phyloP scores from a whole-genome alignment of 2,797 vertebrate genomes.

The Crenuchus spilurus region DNA sequence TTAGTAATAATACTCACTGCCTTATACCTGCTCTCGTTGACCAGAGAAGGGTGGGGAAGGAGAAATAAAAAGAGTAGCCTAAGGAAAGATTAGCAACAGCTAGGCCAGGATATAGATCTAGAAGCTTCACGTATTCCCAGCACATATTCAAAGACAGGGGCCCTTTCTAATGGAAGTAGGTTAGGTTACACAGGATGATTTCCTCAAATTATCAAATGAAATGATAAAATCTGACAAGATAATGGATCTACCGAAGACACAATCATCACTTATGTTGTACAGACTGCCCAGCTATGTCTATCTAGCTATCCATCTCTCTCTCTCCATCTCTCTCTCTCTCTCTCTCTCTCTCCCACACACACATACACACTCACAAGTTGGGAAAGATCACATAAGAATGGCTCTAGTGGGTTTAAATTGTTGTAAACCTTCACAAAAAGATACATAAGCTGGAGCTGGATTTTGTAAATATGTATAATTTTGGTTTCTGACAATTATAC shows the following conservation, averaged over 20 bases:
- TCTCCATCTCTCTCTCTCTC: not conserved
- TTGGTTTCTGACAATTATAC: no score
- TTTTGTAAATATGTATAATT: no score
- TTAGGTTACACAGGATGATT: not conserved
- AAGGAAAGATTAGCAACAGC: slow-evolving; percentile 21
- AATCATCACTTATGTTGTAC: slow-evolving; percentile 14
- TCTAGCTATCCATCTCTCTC: not conserved
- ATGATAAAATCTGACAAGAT: slow-evolving; percentile 32
- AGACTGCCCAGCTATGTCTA: not conserved
- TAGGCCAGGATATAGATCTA: slow-evolving; percentile 6
- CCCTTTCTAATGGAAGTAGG: not conserved
- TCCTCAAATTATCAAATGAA: slow-evolving; percentile 22
- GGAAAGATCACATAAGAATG: no score
- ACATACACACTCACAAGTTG: not conserved
- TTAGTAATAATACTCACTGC: not conserved
- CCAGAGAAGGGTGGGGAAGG: not conserved
- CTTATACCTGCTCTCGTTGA: slow-evolving; percentile 9
- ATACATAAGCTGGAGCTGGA: no score
- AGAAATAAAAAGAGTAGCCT: not conserved
- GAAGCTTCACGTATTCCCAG: not conserved
- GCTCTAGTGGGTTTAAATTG: no score
- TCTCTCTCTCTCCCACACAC: not conserved
- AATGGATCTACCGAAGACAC: slow-evolving; percentile 19
- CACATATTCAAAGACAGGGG: not conserved
- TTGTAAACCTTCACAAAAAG: no score